Evolutionary conservation across 2,888 invertebrate genomes (phyloP), one percentile per base, ranked within the genome.

Genomic region (Eilema sororculum): DNA sequence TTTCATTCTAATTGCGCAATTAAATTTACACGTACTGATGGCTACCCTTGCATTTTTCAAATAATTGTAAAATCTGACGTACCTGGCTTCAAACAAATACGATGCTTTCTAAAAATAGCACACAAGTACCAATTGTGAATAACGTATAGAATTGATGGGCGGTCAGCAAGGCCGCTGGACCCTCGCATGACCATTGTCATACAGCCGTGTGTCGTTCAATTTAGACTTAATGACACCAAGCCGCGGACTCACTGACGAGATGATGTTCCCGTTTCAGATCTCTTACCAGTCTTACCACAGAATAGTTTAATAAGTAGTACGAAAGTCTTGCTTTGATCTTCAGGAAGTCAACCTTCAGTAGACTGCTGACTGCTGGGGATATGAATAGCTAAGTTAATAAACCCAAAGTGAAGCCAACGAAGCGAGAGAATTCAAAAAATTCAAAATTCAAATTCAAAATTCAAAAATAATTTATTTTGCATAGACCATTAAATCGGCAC

Each of bases 111-210:
- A 64, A 64, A 52, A 56, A 52, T 52, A 63, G 25, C 46, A 20
- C 63, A 28, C 41, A 46, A 30, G 28, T 30, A 56, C 20, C 41
- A 65, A n/a, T n/a, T 20, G 5, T 60, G 25, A 67, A 41, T 30
- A 46, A 64, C 16, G 13, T 33, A 64, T 41, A 59, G 46, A 59
- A 60, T 65, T 69, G 69, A 60, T 59, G 60, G 30, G 37, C 52
- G 28, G 24, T 16, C 69, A 60, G 30, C 60, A 41, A 59, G 52
- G 30, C 30, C 69, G 24, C 8, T 9, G 37, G 25, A 25, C 52
- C 46, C 30, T 66, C 61, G 33, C 33, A 65, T 65, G 56, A 65
- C 60, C 52, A 69, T 65, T 28, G 64, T 64, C 13, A 1, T 25
- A 28, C 57, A 12, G 46, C n/a, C 25, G 25, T 22, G 56, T 57